Evolutionary conservation across 2,113 vertebrate genomes (phyloP), one percentile per base, ranked within the genome.

Genomic region (Phyllopteryx taeniolatus): DNA sequence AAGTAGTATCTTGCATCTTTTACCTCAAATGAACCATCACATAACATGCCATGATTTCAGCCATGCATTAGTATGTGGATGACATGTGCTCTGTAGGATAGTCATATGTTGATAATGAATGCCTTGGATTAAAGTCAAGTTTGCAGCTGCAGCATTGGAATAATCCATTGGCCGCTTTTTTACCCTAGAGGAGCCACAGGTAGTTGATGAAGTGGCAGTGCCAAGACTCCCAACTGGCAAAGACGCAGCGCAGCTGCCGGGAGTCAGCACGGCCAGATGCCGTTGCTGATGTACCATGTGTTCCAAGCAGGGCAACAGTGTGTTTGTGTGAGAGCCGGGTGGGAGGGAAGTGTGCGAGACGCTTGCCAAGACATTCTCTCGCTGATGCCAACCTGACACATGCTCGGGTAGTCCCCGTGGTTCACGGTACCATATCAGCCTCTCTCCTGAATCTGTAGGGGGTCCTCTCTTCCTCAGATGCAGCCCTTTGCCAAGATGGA

Each of bases 191-290:
- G 88, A 94, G 92, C 93, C 90, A 94, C 93, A 94, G 93, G 93
- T 94, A 94, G 93, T 93, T 94, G 93, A 94, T 93, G 92, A 94
- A 94, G 93, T 94, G 91, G 91, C 93, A 85, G 91, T 94, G 93
- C 93, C 93, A 94, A 93, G 89, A 87, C 87, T 92, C 90, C 93
- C 93, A 94, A 94, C 93, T 94, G 93, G 92, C 79, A 83, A 92
- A 93, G 92, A 93, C 81, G 91, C 93, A 92, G 90, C 93, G 88
- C 93, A 94, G 93, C 93, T 94, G 93, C 90, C 87, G 90, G 89
- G 90, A 94, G 90, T 93, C 93, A 93, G 83, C 80, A 78, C 86
- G 86, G 92, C 93, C 93, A 94, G 93, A 94, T 94, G 93, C 93
- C 89, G 87, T 90, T 87, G 88, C 90, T 89, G 91, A 92, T 87